Base-by-base conservation (phyloP, 2,888 invertebrate genomes). In the Pheosia gnoma region DNA sequence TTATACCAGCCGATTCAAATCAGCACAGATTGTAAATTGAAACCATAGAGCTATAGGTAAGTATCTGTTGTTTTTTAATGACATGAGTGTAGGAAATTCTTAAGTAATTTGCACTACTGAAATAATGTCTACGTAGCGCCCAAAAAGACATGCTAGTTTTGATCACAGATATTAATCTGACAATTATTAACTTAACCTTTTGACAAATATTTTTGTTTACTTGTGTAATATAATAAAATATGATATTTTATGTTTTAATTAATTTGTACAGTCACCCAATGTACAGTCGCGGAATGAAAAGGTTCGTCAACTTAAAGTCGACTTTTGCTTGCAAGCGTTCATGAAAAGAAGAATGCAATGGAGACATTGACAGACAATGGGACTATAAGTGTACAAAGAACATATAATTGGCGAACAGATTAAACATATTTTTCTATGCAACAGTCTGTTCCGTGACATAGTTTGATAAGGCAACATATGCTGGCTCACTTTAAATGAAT, bases 161-260 rank as follows among this genome's bases (percentile, higher is more conserved):
- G 71, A 77, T 75, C 67, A 45, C 52, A 36, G 11, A 78, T 77
- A 72, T 69, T 70, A 64, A 67, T 68, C 65, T 73, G 69, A 65
- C 68, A 73, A 75, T 72, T 68, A 69, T 66, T 65, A 53, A 59
- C 51, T 70, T 71, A 70, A 72, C 75, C 70, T 74, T 74, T 71
- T 67, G 68, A 71, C 65, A 67, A 59, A 68, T 57, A 71, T 71
- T 69, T 74, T 61, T 63, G 47, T 62, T 63, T 65, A 64, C 66
- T 76, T 76, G 69, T 68, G 64, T 36, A 25, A 25, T 51, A 3
- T 11, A 4, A 37, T 37, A 53, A 25, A 53, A 4, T 25, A 25
- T 51, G n/a, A 4, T 51, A 25, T 51, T 25, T 51, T 47, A 47
- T 47, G 5, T 4, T n/a, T 47, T 47, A 47, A 47, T 47, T 6